Conservation (phyloP, 2,113 vertebrate species). For the Tyto alba region DNA sequence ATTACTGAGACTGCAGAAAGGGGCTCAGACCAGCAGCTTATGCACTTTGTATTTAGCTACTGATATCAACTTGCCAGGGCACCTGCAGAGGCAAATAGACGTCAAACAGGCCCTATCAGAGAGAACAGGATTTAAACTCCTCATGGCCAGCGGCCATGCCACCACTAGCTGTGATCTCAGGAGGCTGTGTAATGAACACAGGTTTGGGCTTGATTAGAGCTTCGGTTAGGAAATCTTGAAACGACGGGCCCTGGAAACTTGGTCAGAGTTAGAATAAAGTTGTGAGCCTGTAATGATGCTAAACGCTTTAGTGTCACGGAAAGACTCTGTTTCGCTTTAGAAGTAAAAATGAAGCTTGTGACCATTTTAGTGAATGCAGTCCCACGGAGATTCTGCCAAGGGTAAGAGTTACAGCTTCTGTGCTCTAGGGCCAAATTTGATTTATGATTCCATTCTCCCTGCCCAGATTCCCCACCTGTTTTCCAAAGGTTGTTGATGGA, state of each 20-base stretch:
- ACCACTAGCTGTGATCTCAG: neutral
- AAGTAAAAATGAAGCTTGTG: neutral
- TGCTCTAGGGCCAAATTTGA: neutral
- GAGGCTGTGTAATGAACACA: neutral
- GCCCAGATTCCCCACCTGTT: neutral
- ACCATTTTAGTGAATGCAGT: neutral
- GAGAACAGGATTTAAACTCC: neutral
- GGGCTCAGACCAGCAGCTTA: neutral
- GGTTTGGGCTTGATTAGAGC: slow-evolving; percentile 1
- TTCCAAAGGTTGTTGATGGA: neutral
- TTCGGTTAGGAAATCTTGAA: slow-evolving; percentile 16
- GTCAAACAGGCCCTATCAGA: neutral
- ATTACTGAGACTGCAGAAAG: neutral
- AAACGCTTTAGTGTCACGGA: neutral
- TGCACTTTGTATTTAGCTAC: neutral
- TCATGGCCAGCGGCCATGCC: neutral
- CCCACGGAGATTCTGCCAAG: neutral
- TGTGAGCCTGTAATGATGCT: neutral
- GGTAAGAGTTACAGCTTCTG: neutral
- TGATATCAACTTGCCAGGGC: neutral
- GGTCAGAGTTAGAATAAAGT: neutral
- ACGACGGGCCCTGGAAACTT: neutral
- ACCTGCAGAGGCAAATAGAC: neutral
- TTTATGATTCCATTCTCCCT: neutral
- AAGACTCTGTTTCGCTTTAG: neutral